Evolutionary conservation across 2,888 invertebrate genomes (phyloP).

Genomic region (Oxytorus armatus): DNA sequence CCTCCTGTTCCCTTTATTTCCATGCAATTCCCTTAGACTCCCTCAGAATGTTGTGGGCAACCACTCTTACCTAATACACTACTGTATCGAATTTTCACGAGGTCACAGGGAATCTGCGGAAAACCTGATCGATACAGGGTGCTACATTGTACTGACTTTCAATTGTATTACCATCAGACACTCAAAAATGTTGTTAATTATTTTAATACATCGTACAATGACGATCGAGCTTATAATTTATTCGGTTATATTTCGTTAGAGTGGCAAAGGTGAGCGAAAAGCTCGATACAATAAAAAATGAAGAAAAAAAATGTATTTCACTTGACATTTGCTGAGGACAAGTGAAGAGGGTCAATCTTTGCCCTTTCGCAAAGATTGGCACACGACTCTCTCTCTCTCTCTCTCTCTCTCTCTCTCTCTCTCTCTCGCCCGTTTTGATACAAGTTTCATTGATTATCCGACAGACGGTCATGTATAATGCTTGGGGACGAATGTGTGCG

Average conservation of each 20-base stretch:
- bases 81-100: too few species aligned
- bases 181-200: neutral
- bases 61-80: too few species aligned
- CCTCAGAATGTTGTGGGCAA: too few species aligned
- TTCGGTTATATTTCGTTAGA: neutral
- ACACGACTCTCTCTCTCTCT: conserved; percentile 21
- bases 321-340: conserved; percentile 19
- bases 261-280: neutral
- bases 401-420: conserved; percentile 9
- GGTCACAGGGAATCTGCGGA: too few species aligned
- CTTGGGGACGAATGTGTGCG: conserved; percentile 41
- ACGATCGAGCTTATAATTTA: too few species aligned
- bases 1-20: too few species aligned
- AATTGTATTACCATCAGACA: too few species aligned
- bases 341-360: conserved; percentile 19
- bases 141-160: too few species aligned
- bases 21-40: too few species aligned
- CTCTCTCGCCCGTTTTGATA: conserved; percentile 34
- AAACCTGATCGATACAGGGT: too few species aligned
- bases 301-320: conserved; percentile 6
- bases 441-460: conserved; percentile 55
- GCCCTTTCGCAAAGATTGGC: conserved; percentile 36
- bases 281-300: neutral
- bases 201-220: too few species aligned
- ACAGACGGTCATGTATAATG: conserved; percentile 28